Evolutionary conservation across 2,797 vertebrate species (phyloP), one percentile per base, ranked within the genome.

Genomic region (Uromys caudimaculatus): DNA sequence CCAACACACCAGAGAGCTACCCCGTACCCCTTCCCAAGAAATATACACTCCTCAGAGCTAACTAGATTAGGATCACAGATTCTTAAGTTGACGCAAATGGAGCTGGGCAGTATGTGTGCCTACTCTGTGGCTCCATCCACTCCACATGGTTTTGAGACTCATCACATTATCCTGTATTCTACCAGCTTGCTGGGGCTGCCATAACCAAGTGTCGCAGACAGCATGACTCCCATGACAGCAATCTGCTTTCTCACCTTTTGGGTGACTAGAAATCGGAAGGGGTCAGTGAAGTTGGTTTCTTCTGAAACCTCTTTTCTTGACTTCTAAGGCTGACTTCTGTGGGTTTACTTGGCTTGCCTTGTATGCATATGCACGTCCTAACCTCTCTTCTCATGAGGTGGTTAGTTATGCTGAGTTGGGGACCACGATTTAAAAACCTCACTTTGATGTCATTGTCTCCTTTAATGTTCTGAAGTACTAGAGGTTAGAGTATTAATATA

Each of bases 61-160:
- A 47, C 27, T 23, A 85, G 9, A 32, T 38, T 83, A n/a, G 58
- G 62, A 54, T 83, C 62, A 54, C n/a, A 38, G 9, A 1, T 88
- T 78, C 69, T 90, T 90, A 97, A 83, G 50, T 83, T 85, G 85
- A 56, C 12, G n/a, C 29, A 67, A 89, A 71, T 54, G 50, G 52
- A 87, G 81, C 78, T 54, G 35, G 27, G 60, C 8, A 12, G 3
- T 11, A 35, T 4, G 19, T 75, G 27, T 0, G 0, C 24, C 73
- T 32, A 73, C 11, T 47, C 3, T 38, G 7, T 52, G 16, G 5
- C 41, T 90, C 83, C 73, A 91, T 82, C 85, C 64, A 69, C 3
- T 32, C 56, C 32, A 3, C 11, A 32, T 1, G 8, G 82, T 60
- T 84, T 44, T 54, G 79, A 62, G 83, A 58, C 60, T 58, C 38